Evolutionary conservation across 2,113 vertebrate genomes (phyloP), one percentile per base, ranked within the genome.

Genomic region (Cheilinus undulatus): DNA sequence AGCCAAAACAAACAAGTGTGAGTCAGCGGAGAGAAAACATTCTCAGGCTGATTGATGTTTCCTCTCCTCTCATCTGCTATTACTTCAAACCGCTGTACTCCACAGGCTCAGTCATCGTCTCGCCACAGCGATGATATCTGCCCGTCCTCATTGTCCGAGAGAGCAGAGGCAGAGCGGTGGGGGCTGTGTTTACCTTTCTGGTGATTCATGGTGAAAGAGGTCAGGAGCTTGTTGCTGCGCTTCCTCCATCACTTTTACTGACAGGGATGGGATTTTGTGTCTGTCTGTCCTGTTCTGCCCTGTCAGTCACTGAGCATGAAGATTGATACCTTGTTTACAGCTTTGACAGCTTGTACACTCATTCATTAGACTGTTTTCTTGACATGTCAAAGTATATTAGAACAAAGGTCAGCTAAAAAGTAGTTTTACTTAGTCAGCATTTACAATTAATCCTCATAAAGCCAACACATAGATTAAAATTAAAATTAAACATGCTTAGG

Each of bases 41-140:
- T 90, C 80, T 72, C 76, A 77, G 51, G 58, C 64, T 89, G 87
- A 89, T 67, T 87, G 85, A 84, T 85, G 86, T 85, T 92, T 94
- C 88, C 88, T 82, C 65, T 84, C 73, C 15, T 54, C 76, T 83
- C 60, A 84, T 91, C 82, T 84, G 80, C 86, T 80, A 11, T 82
- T 83, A 74, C 85, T 86, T 84, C 83, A 79, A 57, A 78, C 65
- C 52, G 10, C 62, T n/a, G n/a, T n/a, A n/a, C n/a, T 76, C 78
- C 71, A 61, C 75, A 78, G 70, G 62, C 69, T 24, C 23, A 65
- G 78, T 78, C 77, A 67, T 57, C 60, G 63, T 88, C 88, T 73
- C 54, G 40, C 68, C 88, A 56, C 63, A 80, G 50, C 74, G 75
- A 80, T 81, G 59, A 66, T 45, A 15, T 23, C 17, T 27, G 52